Conservation (phyloP, 2,888 invertebrate species). For the Corbicula japonica region DNA sequence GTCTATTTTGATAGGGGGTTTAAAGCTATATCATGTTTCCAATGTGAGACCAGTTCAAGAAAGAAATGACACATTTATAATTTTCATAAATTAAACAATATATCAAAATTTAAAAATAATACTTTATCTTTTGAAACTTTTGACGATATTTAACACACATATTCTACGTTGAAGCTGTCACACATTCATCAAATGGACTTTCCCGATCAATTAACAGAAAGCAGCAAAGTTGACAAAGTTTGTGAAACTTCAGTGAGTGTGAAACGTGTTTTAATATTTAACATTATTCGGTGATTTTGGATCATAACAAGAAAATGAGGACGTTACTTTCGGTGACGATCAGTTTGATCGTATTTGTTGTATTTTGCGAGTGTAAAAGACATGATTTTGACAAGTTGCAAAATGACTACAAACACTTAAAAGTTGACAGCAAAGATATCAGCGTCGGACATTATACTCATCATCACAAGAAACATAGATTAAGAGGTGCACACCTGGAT, state of each 20-base stretch:
- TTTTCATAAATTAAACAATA: background rate
- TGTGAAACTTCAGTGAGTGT: conserved; percentile 6
- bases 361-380: conserved; percentile 17
- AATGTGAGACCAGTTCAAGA: too few relatives aligned
- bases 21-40: too few relatives aligned
- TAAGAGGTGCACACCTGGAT: conserved; percentile 18
- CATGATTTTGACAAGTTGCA: conserved; percentile 8
- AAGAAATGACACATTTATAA: too few relatives aligned
- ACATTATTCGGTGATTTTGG: background rate
- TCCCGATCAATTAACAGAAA: conserved; percentile 20
- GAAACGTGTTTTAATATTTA: background rate
- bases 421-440: too few relatives aligned
- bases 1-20: too few relatives aligned
- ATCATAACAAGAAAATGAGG: conserved; percentile 21
- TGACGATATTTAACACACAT: background rate
- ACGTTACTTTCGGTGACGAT: conserved; percentile 7
- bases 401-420: background rate
- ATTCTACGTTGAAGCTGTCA: background rate
- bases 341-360: conserved; percentile 12
- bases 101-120: background rate
- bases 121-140: background rate
- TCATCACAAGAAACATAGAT: background rate
- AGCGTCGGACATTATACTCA: background rate
- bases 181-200: conserved; percentile 17
- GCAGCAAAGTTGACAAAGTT: conserved; percentile 36